Conservation (phyloP, 2,113 vertebrate species). For the Sinocyclocheilus maitianheensis region DNA sequence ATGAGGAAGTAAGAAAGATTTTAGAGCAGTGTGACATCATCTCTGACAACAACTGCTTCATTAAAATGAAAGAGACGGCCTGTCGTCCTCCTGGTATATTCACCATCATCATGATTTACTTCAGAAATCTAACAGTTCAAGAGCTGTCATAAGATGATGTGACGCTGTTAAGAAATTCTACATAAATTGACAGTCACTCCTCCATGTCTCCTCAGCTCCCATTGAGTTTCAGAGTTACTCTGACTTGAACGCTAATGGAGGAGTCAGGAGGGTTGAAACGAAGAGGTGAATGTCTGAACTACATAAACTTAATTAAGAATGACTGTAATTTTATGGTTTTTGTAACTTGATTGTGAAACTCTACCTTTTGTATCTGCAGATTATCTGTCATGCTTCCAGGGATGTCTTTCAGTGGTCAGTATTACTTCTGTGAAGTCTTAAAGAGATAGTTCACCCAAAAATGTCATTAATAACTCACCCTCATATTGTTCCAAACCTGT, state of each 20-base stretch:
- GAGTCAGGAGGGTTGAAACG: constrained; percentile 65
- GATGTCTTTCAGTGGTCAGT: constrained; percentile 49
- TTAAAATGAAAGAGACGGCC: constrained; percentile 83
- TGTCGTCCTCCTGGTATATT: constrained; percentile 80
- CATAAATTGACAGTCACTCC: constrained; percentile 26
- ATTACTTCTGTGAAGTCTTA: constrained; percentile 47
- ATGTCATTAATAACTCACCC: not conserved
- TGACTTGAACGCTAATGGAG: constrained; percentile 58
- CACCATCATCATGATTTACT: not conserved
- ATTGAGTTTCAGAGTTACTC: constrained; percentile 84
- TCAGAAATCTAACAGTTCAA: not conserved
- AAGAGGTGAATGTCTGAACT: constrained; percentile 72
- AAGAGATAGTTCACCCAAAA: no score
- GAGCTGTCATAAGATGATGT: not conserved
- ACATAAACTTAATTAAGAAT: not conserved
- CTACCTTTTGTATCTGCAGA: not conserved
- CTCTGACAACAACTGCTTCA: constrained; percentile 83
- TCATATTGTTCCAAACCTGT: no score
- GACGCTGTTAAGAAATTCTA: not conserved
- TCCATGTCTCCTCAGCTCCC: constrained; percentile 71
- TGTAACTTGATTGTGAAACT: not conserved
- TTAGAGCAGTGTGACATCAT: constrained; percentile 83
- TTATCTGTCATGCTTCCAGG: constrained; percentile 48
- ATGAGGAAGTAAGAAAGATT: constrained; percentile 84
- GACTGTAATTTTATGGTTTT: not conserved